Percentiles rank a stretch among this genome's conserved stretches.
Conservation (phyloP, 1,140 invertebrate genomes). For the Euborellia annulipes region DNA sequence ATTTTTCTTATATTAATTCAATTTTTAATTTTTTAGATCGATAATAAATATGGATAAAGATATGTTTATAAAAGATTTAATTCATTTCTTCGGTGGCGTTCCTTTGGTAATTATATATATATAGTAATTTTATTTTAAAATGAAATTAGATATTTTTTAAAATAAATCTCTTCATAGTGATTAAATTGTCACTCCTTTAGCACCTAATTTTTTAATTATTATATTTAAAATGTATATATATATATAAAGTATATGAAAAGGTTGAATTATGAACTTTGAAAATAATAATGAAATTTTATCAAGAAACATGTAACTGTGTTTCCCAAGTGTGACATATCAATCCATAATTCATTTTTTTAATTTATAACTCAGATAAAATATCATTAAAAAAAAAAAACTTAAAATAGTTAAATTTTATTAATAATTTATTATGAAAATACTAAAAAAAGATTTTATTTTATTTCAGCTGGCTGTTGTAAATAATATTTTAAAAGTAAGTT, state of each 20-base stretch:
- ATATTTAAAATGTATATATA: too few relatives aligned
- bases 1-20: neutral
- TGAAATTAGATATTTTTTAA: slow-evolving; percentile 16
- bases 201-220: too few relatives aligned
- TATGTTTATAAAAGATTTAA: slow-evolving; percentile 57
- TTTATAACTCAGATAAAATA: too few relatives aligned
- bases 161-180: too few relatives aligned
- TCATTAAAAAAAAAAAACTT: slow-evolving; percentile 16
- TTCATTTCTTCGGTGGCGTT: slow-evolving; percentile 63
- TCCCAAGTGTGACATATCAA: too few relatives aligned
- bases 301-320: too few relatives aligned
- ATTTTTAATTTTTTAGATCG: slow-evolving; percentile 47
- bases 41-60: slow-evolving; percentile 75
- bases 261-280: too few relatives aligned
- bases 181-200: too few relatives aligned
- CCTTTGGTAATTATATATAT: slow-evolving; percentile 56
- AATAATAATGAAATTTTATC: too few relatives aligned
- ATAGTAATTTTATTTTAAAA: slow-evolving; percentile 10
- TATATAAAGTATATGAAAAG: too few relatives aligned
- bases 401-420: slow-evolving; percentile 15
- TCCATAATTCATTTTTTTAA: too few relatives aligned
- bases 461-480: slow-evolving; percentile 75
- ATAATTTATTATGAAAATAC: slow-evolving; percentile 8
- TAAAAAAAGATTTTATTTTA: slow-evolving; percentile 15
- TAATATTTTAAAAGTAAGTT: slow-evolving; percentile 64